A percentile compares a stretch with the other conserved stretches of the same genome.
These are phyloP conservation scores for Leptarthrus brevirostris DNA, from an alignment of 2,888 invertebrate genomes.

Conservation along the genomic window DNA sequence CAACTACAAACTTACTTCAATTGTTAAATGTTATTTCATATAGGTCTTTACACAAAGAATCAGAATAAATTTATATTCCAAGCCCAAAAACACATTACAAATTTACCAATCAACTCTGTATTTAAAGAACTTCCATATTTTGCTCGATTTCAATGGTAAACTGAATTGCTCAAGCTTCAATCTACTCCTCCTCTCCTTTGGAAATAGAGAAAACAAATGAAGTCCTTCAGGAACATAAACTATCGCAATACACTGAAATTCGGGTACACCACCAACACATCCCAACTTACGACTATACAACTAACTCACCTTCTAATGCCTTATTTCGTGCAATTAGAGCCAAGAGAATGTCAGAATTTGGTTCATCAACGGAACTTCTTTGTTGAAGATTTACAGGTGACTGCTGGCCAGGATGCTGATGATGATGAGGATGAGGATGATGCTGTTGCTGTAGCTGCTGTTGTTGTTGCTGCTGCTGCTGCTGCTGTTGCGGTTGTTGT, in stretches of 20 bases:
- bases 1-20: too few species aligned
- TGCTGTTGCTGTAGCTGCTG: constrained; percentile 59
- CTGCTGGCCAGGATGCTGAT: constrained; percentile 53
- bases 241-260: background rate
- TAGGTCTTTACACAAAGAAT: too few species aligned
- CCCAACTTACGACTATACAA: too few species aligned
- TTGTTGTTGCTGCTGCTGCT: constrained; percentile 53
- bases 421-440: constrained; percentile 50
- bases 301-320: constrained; percentile 87
- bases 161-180: too few species aligned
- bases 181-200: too few species aligned
- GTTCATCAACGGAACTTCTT: constrained; percentile 66
- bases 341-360: constrained; percentile 85
- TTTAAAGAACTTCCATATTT: too few species aligned
- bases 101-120: too few species aligned
- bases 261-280: background rate
- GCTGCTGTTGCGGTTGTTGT: constrained; percentile 43
- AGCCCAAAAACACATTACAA: too few species aligned
- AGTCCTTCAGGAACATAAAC: background rate
- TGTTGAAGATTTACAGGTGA: constrained; percentile 54
- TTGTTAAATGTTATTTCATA: too few species aligned
- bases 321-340: constrained; percentile 88
- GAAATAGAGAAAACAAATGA: too few species aligned
- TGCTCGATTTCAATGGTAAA: too few species aligned
- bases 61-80: too few species aligned